Conservation (phyloP, 2,113 vertebrate species). For the Amblyornis subalaris region DNA sequence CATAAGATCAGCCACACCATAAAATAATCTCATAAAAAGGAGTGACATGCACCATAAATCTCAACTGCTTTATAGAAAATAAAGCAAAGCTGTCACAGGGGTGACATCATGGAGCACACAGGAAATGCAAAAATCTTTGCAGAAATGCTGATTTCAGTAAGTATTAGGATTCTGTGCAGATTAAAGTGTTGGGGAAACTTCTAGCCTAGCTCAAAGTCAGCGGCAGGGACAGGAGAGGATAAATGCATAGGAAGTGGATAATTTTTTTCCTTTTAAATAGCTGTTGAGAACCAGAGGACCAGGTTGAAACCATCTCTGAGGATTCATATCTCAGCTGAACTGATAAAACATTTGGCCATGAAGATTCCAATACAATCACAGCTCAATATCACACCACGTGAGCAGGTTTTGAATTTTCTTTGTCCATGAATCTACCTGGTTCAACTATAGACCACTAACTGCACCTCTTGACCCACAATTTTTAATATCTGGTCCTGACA, state of each 20-base stretch:
- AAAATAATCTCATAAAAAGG: constrained; percentile 6
- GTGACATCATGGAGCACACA: neutral
- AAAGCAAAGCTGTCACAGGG: neutral
- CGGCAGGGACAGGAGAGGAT: neutral
- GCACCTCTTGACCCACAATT: neutral
- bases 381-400: neutral
- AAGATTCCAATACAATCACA: neutral
- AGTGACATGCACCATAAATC: neutral
- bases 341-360: neutral
- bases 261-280: neutral
- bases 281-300: neutral
- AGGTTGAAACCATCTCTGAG: neutral
- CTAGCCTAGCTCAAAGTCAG: neutral
- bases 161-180: neutral
- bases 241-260: neutral
- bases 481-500: neutral
- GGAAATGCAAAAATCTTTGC: neutral
- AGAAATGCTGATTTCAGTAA: neutral
- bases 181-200: neutral
- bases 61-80: neutral
- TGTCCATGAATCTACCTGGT: neutral
- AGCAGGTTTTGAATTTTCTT: neutral
- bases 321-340: neutral
- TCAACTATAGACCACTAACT: neutral
- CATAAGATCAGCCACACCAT: neutral